These are phyloP conservation scores for Scortum barcoo DNA, from an alignment of 2,113 vertebrate species.

Conservation along the genomic window DNA sequence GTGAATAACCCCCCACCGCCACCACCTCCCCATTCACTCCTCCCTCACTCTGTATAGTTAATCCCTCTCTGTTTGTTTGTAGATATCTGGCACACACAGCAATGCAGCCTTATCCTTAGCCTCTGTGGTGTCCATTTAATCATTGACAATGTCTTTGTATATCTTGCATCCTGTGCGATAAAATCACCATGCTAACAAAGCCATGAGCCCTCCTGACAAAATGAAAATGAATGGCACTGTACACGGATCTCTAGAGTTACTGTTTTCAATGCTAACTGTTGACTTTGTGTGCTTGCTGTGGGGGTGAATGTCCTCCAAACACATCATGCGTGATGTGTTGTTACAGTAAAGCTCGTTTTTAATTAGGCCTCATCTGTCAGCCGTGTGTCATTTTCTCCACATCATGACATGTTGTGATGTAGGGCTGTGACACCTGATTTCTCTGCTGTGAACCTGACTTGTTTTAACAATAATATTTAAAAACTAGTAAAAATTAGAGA, in stretches of 20 bases:
- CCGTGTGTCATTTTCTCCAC: not conserved
- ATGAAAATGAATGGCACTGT: constrained; percentile 35
- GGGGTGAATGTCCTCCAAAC: constrained; percentile 2
- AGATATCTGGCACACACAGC: constrained; percentile 67
- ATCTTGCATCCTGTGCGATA: constrained; percentile 68
- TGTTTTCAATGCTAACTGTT: constrained; percentile 46
- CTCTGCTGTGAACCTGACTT: too few relatives aligned
- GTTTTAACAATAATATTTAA: too few relatives aligned
- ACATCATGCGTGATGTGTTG: constrained; percentile 7
- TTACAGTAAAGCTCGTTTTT: constrained; percentile 23
- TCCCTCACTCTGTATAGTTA: constrained; percentile 56
- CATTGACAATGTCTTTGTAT: constrained; percentile 76
- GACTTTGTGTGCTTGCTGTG: constrained; percentile 31
- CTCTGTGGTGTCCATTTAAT: constrained; percentile 69
- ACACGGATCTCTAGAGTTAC: constrained; percentile 26
- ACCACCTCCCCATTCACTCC: constrained; percentile 1
- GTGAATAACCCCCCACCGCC: constrained; percentile 13
- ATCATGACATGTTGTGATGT: not conserved
- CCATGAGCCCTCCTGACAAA: constrained; percentile 37
- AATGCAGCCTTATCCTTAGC: constrained; percentile 55
- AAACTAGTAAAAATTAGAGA: not conserved
- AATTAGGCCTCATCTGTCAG: constrained; percentile 1
- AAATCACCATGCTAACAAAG: constrained; percentile 64
- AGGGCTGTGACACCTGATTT: not conserved
- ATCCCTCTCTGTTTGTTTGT: constrained; percentile 69